Base-by-base conservation (phyloP, 2,888 invertebrate genomes). In the Chaetoderma sp. region DNA sequence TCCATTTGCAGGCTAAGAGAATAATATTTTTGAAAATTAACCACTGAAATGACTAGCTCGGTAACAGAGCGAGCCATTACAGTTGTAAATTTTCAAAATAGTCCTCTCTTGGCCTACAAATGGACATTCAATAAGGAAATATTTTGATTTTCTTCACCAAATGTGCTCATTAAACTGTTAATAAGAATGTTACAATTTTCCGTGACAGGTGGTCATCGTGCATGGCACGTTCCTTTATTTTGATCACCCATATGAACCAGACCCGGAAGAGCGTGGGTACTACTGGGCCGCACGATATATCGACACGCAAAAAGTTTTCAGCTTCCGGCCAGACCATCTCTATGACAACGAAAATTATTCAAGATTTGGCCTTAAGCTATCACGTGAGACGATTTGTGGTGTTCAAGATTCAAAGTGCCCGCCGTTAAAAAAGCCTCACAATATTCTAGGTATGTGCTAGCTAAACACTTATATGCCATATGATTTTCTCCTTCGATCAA, bases 251-350 rank as follows among this genome's bases (percentile, higher is more conserved):
- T 74, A 83, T 49, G 83, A 82, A 57, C 80, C 80, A 0, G 80
- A 82, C 60, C 82, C 82, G 0, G 73, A 75, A 58, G 83, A 83
- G 63, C 70, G 82, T 21, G 85, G 85, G 2, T 64, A 80, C 23
- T 80, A 81, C 65, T 86, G 85, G 85, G 84, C 83, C 0, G 71
- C 83, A 0, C 71, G 83, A 18, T 84, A 75, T 63, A 76, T 79
- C 6, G 78, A 79, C 69, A 80, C 80, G 1, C 60, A 69, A 5
- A 82, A 79, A 58, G 68, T 76, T 1, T 81, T 81, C 58, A 65
- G 73, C 8, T 80, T 79, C 59, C 69, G 78, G 64, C 81, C 83
- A 10, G 78, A 77, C 33, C 69, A 71, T 52, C 60, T 80, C 8
- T 80, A 78, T 54, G 73, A 70, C 25, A 79, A 77, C 56, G 76